phyloP scores from a whole-genome alignment of 2,888 invertebrate genomes.

The Cynaeus angustus region DNA sequence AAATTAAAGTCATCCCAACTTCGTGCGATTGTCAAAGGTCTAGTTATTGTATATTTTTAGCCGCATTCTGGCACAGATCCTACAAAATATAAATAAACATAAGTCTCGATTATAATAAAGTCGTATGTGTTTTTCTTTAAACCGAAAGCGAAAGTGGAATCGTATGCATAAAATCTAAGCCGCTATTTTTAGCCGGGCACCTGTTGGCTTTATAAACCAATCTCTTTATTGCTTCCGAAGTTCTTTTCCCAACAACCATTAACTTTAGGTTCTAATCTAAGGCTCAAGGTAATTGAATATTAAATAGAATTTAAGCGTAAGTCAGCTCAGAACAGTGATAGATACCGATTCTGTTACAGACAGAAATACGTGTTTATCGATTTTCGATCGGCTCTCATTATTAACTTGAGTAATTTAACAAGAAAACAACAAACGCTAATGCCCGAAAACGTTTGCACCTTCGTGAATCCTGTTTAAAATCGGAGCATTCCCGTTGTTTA shows the following conservation, averaged over 20 bases:
- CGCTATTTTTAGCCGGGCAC: slow-evolving; percentile 29
- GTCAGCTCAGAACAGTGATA: neutral
- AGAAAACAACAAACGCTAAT: slow-evolving; percentile 16
- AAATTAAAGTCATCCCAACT: neutral
- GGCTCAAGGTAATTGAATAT: too few relatives aligned
- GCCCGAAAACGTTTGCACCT: slow-evolving; percentile 12
- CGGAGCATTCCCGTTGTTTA: neutral
- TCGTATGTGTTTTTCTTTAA: slow-evolving; percentile 1
- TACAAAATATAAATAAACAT: slow-evolving; percentile 21
- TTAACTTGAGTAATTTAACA: slow-evolving; percentile 24
- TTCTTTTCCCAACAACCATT: neutral
- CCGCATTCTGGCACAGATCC: slow-evolving; percentile 3
- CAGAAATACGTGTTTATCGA: neutral
- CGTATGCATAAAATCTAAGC: slow-evolving; percentile 20
- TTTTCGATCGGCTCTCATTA: slow-evolving; percentile 12
- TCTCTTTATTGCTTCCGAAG: neutral
- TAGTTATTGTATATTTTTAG: slow-evolving; percentile 17
- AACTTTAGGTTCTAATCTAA: neutral
- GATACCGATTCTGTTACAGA: neutral
- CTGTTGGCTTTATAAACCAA: slow-evolving; percentile 33
- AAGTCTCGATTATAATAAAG: slow-evolving; percentile 9
- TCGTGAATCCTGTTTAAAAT: slow-evolving; percentile 13
- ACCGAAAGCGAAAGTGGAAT: slow-evolving; percentile 16
- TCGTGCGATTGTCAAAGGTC: slow-evolving; percentile 7
- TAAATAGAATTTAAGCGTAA: too few relatives aligned